These are phyloP conservation scores for Olivierus martensii DNA, from an alignment of 1,140 invertebrate genomes.

Conservation along the genomic window DNA sequence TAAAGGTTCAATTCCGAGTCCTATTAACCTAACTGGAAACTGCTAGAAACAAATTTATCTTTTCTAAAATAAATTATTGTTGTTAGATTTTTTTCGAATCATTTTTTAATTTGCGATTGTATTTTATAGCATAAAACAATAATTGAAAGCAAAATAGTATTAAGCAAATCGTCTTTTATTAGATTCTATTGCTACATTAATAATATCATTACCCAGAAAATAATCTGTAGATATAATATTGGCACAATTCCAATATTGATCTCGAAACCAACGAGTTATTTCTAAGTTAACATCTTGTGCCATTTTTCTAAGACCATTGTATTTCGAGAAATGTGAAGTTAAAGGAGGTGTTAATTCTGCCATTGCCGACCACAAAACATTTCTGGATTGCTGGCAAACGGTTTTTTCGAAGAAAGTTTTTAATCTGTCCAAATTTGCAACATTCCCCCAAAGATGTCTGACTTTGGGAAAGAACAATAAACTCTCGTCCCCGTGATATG, in stretches of 20 bases:
- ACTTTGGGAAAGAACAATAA: constrained; percentile 32
- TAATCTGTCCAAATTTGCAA: constrained; percentile 33
- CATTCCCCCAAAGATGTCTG: constrained; percentile 45
- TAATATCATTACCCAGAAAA: constrained; percentile 52
- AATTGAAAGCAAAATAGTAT: too few relatives aligned
- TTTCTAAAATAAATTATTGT: too few relatives aligned
- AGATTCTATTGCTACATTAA: constrained; percentile 48
- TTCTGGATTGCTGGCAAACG: constrained; percentile 2
- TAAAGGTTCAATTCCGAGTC: too few relatives aligned
- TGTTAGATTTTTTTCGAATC: too few relatives aligned
- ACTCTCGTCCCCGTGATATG: constrained; percentile 10
- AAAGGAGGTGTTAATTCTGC: constrained; percentile 64
- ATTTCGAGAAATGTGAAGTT: constrained; percentile 39
- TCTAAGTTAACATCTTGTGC: constrained; percentile 51
- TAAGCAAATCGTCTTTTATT: constrained; percentile 27
- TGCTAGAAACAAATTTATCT: too few relatives aligned
- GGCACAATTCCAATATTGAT: constrained; percentile 44
- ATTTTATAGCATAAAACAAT: too few relatives aligned
- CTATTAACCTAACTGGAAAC: too few relatives aligned
- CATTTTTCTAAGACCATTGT: constrained; percentile 44
- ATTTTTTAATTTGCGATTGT: too few relatives aligned
- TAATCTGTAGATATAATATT: constrained; percentile 64
- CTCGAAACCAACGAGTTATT: constrained; percentile 46
- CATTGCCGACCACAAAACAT: constrained; percentile 16
- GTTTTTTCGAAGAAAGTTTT: constrained; percentile 30